Conservation (phyloP, 2,888 invertebrate genomes). For the Sarcophaga subvicina region DNA sequence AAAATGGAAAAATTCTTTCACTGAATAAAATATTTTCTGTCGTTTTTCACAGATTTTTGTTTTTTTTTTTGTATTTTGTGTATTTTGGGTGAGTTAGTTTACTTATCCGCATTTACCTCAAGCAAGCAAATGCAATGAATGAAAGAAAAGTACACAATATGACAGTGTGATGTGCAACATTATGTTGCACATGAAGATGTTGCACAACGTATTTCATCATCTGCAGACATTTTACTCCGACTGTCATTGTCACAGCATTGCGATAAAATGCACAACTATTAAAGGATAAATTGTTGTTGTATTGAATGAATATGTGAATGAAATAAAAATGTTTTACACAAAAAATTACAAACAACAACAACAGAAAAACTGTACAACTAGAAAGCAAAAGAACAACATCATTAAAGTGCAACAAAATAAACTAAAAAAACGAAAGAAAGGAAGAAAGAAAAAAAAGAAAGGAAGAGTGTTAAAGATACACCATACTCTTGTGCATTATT, state of each 20-base stretch:
- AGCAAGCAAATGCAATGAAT: conserved; percentile 15
- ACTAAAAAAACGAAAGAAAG: too few species aligned
- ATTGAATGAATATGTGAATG: conserved; percentile 19
- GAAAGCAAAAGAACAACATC: conserved; percentile 29
- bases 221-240: too few species aligned
- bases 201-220: too few species aligned
- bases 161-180: too few species aligned
- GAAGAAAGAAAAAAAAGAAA: too few species aligned
- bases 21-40: conserved; percentile 55
- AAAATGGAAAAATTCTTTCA: conserved; percentile 45
- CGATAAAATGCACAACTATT: conserved; percentile 45
- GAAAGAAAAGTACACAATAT: conserved; percentile 33
- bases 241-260: conserved; percentile 28
- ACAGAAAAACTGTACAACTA: conserved; percentile 23
- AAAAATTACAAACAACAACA: conserved; percentile 28
- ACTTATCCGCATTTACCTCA: conserved; percentile 55
- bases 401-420: too few species aligned
- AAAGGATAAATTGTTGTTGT: conserved; percentile 56
- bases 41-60: neutral
- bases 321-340: conserved; percentile 7
- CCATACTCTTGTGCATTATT: too few species aligned
- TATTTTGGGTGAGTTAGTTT: neutral
- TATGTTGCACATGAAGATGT: too few species aligned
- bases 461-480: too few species aligned
- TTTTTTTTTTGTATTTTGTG: neutral